A percentile compares a stretch with the other conserved stretches of the same genome.
Evolutionary conservation across 2,888 invertebrate species (phyloP).

Genomic region (Calameuta pallipes): DNA sequence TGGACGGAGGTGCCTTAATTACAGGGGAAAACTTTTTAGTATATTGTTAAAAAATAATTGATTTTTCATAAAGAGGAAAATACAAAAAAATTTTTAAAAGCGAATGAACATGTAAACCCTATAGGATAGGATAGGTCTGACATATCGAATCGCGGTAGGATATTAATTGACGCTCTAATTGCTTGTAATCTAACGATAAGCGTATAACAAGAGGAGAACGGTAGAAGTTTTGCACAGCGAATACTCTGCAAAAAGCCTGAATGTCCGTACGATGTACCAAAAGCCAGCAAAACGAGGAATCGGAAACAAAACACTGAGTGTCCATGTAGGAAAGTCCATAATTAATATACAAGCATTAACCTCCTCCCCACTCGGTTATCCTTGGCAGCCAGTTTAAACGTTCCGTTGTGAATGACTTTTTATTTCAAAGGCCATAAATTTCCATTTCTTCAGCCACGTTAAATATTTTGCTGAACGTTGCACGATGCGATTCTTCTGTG

Average conservation of each 20-base stretch:
- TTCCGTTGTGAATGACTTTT: neutral
- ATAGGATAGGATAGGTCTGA: neutral
- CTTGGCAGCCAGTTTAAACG: neutral
- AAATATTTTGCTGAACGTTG: conserved; percentile 17
- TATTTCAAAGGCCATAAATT: conserved; percentile 15
- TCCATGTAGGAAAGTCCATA: conserved; percentile 12
- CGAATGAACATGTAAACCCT: neutral
- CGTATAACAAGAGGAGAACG: neutral
- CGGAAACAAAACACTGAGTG: conserved; percentile 17
- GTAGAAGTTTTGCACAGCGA: neutral
- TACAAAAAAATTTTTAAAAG: neutral
- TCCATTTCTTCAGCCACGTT: conserved; percentile 11
- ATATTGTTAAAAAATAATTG: neutral
- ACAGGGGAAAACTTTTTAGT: neutral
- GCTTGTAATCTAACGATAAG: neutral
- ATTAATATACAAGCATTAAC: conserved; percentile 16
- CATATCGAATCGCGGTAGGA: neutral
- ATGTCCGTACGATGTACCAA: neutral
- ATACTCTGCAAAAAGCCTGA: neutral
- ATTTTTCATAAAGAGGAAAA: neutral
- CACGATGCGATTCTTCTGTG: neutral
- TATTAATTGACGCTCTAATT: neutral
- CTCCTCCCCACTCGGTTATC: neutral
- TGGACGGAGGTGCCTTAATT: neutral
- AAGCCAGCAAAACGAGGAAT: conserved; percentile 8